phyloP scores from a whole-genome alignment of 2,113 vertebrate genomes.

The Stegostoma tigrinum region DNA sequence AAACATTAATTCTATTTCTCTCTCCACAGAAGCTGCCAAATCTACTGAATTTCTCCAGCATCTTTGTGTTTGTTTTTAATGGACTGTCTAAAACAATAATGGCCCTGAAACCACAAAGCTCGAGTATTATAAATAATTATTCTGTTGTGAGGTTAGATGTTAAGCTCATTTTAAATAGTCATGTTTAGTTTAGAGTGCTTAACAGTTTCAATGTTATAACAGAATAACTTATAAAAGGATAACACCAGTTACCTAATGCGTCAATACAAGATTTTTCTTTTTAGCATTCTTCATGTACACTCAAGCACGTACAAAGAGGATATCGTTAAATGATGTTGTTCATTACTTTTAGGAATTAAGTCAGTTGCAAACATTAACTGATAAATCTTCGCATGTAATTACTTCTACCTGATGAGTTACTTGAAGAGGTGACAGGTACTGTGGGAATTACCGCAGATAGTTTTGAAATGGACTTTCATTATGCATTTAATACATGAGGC shows the following conservation, averaged over 20 bases:
- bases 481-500: neutral
- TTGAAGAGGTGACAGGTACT: neutral
- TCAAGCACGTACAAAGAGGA: neutral
- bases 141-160: neutral
- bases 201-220: neutral
- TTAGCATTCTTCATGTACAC: neutral
- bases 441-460: neutral
- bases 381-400: neutral
- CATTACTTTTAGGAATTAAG: neutral
- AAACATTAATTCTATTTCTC: no score
- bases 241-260: neutral
- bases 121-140: neutral
- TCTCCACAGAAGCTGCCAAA: no score
- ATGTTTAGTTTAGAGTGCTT: neutral
- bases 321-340: neutral
- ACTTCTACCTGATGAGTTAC: neutral
- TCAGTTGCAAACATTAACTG: neutral
- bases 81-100: neutral
- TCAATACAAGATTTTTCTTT: neutral
- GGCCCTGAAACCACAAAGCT: neutral
- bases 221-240: no score
- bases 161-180: neutral
- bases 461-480: neutral
- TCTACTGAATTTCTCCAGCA: no score
- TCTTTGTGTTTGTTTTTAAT: no score